These are phyloP conservation scores for Catharus minimus DNA, from an alignment of 2,113 vertebrate species.

Conservation along the genomic window DNA sequence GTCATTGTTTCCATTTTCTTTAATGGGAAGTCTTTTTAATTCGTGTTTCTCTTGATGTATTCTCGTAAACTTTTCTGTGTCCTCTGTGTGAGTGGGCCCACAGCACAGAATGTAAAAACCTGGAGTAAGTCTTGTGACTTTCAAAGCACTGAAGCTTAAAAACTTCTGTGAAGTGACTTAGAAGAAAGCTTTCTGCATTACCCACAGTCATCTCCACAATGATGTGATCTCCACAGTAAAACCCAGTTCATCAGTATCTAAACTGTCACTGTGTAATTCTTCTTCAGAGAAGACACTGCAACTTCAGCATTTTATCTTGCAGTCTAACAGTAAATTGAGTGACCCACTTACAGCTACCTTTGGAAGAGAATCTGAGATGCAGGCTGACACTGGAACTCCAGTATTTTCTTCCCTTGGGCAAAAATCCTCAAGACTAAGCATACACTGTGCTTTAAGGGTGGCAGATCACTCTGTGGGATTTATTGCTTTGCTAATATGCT, in stretches of 20 bases:
- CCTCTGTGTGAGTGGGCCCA: neutral
- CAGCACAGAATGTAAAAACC: neutral
- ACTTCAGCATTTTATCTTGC: neutral
- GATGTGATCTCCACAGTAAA: neutral
- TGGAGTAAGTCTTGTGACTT: neutral
- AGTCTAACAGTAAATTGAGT: neutral
- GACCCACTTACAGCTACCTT: neutral
- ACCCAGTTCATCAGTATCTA: neutral
- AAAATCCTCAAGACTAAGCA: neutral
- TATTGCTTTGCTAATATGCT: conserved; percentile 12
- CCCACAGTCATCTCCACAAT: neutral
- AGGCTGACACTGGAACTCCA: neutral
- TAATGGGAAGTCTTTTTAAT: neutral
- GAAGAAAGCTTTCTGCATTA: neutral
- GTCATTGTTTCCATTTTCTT: neutral
- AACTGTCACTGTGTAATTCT: neutral
- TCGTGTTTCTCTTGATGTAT: neutral
- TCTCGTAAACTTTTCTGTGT: neutral
- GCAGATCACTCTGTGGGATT: neutral
- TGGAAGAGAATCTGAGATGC: neutral
- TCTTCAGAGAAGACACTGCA: neutral
- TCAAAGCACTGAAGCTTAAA: neutral
- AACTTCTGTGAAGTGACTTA: neutral
- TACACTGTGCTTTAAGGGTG: neutral
- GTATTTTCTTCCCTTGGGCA: neutral